Base-by-base conservation (phyloP, 2,113 vertebrate genomes). In the Charina bottae region DNA sequence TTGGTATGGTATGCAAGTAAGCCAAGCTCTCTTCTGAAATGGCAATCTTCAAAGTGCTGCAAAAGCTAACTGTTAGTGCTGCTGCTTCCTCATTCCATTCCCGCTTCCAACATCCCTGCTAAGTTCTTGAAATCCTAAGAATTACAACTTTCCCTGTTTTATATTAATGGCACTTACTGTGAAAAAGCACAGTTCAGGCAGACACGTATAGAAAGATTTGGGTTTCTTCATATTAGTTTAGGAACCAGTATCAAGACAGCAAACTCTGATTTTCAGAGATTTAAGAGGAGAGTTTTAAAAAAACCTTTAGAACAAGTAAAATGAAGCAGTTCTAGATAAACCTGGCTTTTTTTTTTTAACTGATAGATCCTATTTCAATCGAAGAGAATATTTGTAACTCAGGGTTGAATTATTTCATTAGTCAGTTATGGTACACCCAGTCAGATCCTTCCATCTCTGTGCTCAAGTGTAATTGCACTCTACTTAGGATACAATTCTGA, bases 151-250 rank as follows among this genome's bases (percentile, higher is more conserved):
- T 95, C 92, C 92, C 93, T 95, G 91, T 92, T 96, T 93, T 92
- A 89, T 86, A 94, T 96, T 97, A 98, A 98, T 96, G 97, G 98
- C 97, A 98, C 97, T 97, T 97, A 93, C 85, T 96, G 93, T 90
- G 56, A 89, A 95, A 92, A 49, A 55, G 46, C 8, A 94, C 33
- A 4, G 24, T 95, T 92, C 94, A 97, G 97, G 97, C 97, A 97
- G 96, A 78, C 58, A 72, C 12, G 90, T 64, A 85, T 21, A 59
- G 58, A 87, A 24, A 3, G 0, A 88, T 24, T 37, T 56, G 92
- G 94, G 93, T 94, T 92, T 94, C 89, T 55, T 90, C 97, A 94
- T 95, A 93, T 95, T 94, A 93, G 96, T 95, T 93, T 94, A 93
- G 84, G 96, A 87, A 95, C 68, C 92, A 92, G 89, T 93, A 88